These are phyloP conservation scores for Sylvilagus bachmani DNA, from an alignment of 2,113 vertebrate species.

Conservation along the genomic window DNA sequence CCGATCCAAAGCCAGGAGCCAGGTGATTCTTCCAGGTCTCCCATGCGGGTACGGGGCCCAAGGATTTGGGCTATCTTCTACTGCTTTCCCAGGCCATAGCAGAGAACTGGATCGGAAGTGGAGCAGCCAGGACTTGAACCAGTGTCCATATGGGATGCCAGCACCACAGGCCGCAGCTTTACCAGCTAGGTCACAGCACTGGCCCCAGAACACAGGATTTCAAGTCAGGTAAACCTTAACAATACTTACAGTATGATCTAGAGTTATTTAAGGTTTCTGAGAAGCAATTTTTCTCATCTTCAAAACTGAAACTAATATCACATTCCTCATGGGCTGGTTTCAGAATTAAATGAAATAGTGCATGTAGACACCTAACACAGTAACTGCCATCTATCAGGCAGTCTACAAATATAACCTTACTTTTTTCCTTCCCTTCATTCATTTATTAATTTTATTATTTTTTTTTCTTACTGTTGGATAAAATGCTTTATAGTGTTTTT, in stretches of 20 bases:
- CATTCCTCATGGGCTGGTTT: slow-evolving; percentile 6
- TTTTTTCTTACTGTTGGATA: not conserved
- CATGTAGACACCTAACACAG: not conserved
- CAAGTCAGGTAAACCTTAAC: not conserved
- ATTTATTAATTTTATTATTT: not conserved
- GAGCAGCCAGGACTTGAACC: no score
- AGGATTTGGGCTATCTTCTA: no score
- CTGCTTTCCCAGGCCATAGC: no score
- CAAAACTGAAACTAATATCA: not conserved
- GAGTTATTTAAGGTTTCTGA: slow-evolving; percentile 47
- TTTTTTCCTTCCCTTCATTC: not conserved
- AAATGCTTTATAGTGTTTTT: slow-evolving; percentile 40
- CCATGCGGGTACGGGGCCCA: no score
- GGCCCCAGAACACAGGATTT: no score
- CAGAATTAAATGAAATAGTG: not conserved
- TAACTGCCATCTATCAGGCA: not conserved
- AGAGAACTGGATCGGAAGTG: no score
- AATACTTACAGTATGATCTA: not conserved
- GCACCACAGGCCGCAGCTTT: no score
- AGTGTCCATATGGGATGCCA: no score
- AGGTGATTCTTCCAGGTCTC: no score
- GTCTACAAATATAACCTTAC: not conserved
- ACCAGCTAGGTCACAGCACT: no score
- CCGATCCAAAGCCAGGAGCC: no score
- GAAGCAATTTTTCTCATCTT: slow-evolving; percentile 28